Conservation (phyloP, 2,113 vertebrate genomes). For the Pycnonotus jocosus region DNA sequence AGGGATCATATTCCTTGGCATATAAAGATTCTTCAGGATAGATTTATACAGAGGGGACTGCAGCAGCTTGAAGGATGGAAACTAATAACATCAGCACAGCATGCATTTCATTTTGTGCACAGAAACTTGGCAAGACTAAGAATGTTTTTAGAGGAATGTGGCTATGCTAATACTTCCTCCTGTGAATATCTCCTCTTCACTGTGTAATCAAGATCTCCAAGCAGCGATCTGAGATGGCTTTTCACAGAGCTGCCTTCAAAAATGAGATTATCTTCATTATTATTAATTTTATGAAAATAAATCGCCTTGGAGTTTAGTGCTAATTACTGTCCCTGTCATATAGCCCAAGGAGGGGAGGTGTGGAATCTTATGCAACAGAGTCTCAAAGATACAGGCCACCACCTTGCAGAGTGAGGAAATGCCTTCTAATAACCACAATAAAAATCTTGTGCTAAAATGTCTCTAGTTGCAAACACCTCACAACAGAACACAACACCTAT, state of each 20-base stretch:
- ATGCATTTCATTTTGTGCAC: conserved; percentile 34
- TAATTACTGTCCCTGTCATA: conserved; percentile 35
- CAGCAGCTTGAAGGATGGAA: conserved; percentile 42
- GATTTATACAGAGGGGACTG: conserved; percentile 38
- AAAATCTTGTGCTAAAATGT: background rate
- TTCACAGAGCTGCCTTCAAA: conserved; percentile 30
- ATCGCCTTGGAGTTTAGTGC: conserved; percentile 5
- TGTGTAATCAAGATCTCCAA: conserved; percentile 39
- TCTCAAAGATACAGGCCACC: background rate
- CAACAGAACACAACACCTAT: background rate
- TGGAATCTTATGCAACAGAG: background rate
- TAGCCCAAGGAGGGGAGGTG: background rate
- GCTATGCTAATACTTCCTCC: conserved; percentile 46
- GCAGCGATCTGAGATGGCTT: conserved; percentile 18
- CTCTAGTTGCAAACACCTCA: background rate
- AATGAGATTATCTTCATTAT: conserved; percentile 60
- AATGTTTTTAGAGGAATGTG: conserved; percentile 50
- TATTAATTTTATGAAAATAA: conserved; percentile 59
- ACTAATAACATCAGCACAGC: conserved; percentile 61
- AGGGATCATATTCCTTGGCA: background rate
- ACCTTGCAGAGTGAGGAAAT: background rate
- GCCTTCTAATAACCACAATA: background rate
- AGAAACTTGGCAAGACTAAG: conserved; percentile 53
- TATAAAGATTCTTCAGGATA: background rate
- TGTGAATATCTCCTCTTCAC: conserved; percentile 37